These are phyloP conservation scores for Thinocorus orbignyianus DNA, from an alignment of 2,113 vertebrate species.

Conservation along the genomic window DNA sequence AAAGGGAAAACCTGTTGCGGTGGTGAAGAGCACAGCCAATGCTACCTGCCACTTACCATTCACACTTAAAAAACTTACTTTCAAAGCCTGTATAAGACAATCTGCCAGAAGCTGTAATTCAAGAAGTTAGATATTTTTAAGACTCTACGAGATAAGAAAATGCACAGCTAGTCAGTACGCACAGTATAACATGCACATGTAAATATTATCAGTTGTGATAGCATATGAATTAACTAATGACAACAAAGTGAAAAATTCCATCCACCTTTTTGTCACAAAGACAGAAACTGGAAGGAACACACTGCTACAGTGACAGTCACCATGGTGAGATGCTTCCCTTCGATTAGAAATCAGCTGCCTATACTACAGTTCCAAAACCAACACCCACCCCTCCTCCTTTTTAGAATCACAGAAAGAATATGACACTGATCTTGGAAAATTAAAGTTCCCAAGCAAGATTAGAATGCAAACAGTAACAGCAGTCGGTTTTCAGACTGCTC, in stretches of 20 bases:
- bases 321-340: rapidly evolving
- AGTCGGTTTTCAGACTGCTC: not conserved
- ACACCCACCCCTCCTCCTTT: not conserved
- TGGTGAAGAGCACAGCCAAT: not conserved
- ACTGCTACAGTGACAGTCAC: not conserved
- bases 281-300: not conserved
- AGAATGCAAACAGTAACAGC: not conserved
- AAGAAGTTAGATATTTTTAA: not conserved
- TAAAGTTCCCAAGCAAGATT: not conserved
- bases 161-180: not conserved
- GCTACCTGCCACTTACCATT: not conserved
- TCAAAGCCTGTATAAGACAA: not conserved
- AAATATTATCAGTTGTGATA: rapidly evolving
- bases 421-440: not conserved
- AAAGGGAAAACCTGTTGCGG: not conserved
- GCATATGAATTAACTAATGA: not conserved
- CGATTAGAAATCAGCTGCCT: not conserved
- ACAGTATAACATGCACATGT: rapidly evolving
- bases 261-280: not conserved
- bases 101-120: not conserved
- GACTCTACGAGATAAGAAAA: not conserved
- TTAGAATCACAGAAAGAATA: not conserved
- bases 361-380: not conserved
- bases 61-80: not conserved
- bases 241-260: not conserved